A percentile compares a stretch with the other conserved stretches of the same genome.
Evolutionary conservation across 1,140 invertebrate species (phyloP).

Genomic region (Dinothrombium tinctorium): DNA sequence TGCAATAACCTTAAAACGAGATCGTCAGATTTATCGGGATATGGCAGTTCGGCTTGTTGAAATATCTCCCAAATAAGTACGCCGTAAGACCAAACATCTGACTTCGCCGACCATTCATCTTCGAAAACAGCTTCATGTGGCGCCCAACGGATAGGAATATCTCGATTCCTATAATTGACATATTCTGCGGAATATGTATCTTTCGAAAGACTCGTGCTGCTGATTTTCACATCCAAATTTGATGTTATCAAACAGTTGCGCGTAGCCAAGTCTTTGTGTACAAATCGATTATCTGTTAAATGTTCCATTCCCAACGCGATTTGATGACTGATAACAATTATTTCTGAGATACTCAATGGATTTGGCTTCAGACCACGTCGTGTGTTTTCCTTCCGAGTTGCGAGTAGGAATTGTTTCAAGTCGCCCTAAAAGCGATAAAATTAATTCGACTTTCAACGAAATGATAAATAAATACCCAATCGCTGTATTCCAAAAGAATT

Average conservation of each 20-base stretch:
- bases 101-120: constrained; percentile 75
- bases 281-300: no score
- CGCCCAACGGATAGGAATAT: constrained; percentile 58
- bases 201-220: constrained; percentile 47
- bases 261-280: no score
- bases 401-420: no score
- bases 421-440: constrained; percentile 22
- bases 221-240: constrained; percentile 54
- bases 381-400: no score
- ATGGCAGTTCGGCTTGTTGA: constrained; percentile 53
- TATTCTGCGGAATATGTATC: constrained; percentile 16
- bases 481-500: no score
- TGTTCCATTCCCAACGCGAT: no score
- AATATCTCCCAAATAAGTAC: constrained; percentile 77
- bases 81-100: constrained; percentile 76
- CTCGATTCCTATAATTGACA: constrained; percentile 22
- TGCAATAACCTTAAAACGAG: constrained; percentile 6
- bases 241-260: constrained; percentile 69
- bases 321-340: constrained; percentile 45
- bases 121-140: constrained; percentile 65
- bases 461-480: constrained; percentile 27
- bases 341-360: constrained; percentile 39
- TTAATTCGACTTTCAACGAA: not conserved
- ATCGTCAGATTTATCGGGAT: constrained; percentile 9
- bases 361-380: no score